phyloP scores from a whole-genome alignment of 1,140 invertebrate species.

The Drosophila virilis region DNA sequence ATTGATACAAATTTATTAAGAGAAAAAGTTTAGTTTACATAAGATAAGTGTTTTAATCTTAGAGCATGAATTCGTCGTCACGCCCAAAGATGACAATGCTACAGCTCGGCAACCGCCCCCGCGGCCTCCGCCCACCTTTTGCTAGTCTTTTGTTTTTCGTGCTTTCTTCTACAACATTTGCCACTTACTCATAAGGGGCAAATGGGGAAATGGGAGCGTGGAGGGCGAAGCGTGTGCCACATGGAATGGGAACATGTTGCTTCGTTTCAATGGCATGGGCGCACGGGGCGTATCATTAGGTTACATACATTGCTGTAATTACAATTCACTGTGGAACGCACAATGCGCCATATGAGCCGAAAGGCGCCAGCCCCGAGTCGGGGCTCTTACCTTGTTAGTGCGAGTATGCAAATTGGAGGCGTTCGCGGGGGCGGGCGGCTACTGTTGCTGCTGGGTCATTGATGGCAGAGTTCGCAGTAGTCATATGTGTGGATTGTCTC shows the following conservation, averaged over 20 bases:
- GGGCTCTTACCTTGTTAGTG: slow-evolving; percentile 15
- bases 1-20: no score
- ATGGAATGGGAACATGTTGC: slow-evolving; percentile 36
- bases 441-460: slow-evolving; percentile 52
- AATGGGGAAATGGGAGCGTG: slow-evolving; percentile 13
- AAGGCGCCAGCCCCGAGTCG: slow-evolving; percentile 1
- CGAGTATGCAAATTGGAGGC: slow-evolving; percentile 37
- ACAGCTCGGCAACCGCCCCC: not conserved
- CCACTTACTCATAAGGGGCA: slow-evolving; percentile 55
- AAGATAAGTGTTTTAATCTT: not conserved
- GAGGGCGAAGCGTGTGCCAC: not conserved
- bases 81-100: not conserved
- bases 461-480: slow-evolving; percentile 50
- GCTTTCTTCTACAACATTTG: slow-evolving; percentile 61
- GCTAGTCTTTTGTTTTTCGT: slow-evolving; percentile 21
- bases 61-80: slow-evolving; percentile 20
- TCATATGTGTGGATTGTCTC: slow-evolving; percentile 63
- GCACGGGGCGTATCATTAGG: slow-evolving; percentile 65
- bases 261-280: slow-evolving; percentile 17
- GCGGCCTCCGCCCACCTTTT: not conserved
- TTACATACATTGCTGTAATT: slow-evolving; percentile 71
- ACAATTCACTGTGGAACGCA: slow-evolving; percentile 66
- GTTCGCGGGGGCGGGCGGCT: not conserved
- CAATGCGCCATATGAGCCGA: slow-evolving; percentile 28
- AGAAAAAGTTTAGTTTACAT: no score